Conservation (phyloP, 1,140 invertebrate genomes). For the Hycleus cichorii region DNA sequence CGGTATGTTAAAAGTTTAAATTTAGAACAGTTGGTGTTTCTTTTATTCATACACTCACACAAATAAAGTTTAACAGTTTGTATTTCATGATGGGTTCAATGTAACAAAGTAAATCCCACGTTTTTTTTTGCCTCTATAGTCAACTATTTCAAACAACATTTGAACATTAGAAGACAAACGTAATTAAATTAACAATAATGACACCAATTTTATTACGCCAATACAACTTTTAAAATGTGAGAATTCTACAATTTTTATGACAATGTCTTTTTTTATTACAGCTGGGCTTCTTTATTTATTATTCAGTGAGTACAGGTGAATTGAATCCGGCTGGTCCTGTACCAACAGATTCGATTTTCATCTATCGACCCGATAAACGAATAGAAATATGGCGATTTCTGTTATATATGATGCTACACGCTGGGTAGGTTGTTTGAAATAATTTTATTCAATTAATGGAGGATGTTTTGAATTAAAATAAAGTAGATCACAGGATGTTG, state of each 20-base stretch:
- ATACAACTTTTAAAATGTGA: too few relatives aligned
- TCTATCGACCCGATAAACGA: constrained; percentile 87
- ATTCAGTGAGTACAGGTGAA: constrained; percentile 71
- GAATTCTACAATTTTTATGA: too few relatives aligned
- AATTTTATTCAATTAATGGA: too few relatives aligned
- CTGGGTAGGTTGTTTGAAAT: constrained; percentile 58
- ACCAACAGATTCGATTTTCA: constrained; percentile 86
- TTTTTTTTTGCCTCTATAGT: too few relatives aligned
- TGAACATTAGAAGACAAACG: too few relatives aligned
- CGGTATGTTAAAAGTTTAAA: constrained; percentile 13
- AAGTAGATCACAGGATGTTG: neutral
- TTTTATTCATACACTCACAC: constrained; percentile 8
- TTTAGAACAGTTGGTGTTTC: constrained; percentile 7
- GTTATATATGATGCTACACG: constrained; percentile 92
- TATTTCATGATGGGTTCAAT: constrained; percentile 11
- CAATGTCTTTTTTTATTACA: constrained; percentile 47
- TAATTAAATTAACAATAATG: too few relatives aligned
- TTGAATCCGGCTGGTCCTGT: constrained; percentile 82
- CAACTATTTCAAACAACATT: too few relatives aligned
- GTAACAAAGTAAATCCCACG: constrained; percentile 8
- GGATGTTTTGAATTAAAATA: neutral
- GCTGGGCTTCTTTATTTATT: constrained; percentile 89
- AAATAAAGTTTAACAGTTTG: neutral
- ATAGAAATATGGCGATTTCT: constrained; percentile 90
- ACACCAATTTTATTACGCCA: too few relatives aligned